Evolutionary conservation across 2,113 vertebrate species (phyloP), one percentile per base, ranked within the genome.

Genomic region (Ranitomeya imitator): DNA sequence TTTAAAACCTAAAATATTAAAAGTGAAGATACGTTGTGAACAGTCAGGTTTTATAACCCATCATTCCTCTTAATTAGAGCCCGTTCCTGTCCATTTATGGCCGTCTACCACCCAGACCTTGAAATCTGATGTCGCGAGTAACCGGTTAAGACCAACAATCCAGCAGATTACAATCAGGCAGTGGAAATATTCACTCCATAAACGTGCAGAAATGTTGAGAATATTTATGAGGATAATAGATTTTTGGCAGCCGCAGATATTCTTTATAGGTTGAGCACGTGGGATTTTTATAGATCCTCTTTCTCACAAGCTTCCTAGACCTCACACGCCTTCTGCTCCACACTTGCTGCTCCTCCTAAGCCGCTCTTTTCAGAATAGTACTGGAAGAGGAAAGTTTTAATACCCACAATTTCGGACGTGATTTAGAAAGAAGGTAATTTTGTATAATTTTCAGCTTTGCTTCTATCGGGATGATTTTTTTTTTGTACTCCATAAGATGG

Each of bases 171-270:
- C 54, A 77, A 83, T 77, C 81, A 83, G 59, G 14, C 71, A 7
- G 79, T 13, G n/a, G 59, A 78, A 78, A 73, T 26, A 51, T 61
- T 82, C 45, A 16, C 80, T 88, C 80, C 80, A 65, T 78, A 80
- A 88, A 88, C 77, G 87, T 79, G 60, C 71, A 88, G 79, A 63
- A 83, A 77, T 26, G 31, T 77, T 26, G 57, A 88, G 80, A 83
- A 88, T 88, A 88, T 88, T 88, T 88, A 88, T 84, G 80, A 88
- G 87, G 31, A 88, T 83, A 84, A 88, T 88, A 78, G 80, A 84
- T 84, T 88, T 88, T 88, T 88, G 80, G 87, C 87, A 83, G 87
- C 87, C 15, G 18, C 57, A 54, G 71, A 88, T 81, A 69, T 88
- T 61, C 45, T 83, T 88, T 83, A 83, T 88, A 83, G 79, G 67